Evolutionary conservation across 2,113 vertebrate genomes (phyloP).

Genomic region (Oncorhynchus tshawytscha): DNA sequence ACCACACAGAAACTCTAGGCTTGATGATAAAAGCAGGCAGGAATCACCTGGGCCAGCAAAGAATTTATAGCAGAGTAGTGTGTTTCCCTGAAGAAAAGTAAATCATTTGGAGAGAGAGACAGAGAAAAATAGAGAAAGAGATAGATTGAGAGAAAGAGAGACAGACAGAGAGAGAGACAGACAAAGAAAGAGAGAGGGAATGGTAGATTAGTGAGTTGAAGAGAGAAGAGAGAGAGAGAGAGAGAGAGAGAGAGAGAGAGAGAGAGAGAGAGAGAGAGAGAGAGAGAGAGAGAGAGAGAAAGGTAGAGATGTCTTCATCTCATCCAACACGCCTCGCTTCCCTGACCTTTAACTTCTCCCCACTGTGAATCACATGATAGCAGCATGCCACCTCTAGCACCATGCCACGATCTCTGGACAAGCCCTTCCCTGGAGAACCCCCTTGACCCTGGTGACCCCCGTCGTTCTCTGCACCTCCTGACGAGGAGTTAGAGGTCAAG

Average conservation of each 20-base stretch:
- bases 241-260: no score
- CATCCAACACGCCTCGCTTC: background rate
- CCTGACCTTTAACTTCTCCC: background rate
- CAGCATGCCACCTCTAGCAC: background rate
- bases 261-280: background rate
- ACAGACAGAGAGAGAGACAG: background rate
- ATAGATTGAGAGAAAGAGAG: background rate
- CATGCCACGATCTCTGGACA: background rate
- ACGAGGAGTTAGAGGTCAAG: slow-evolving; percentile 50
- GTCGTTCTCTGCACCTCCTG: slow-evolving; percentile 29
- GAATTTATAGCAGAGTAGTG: background rate
- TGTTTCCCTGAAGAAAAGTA: background rate
- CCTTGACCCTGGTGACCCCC: slow-evolving; percentile 14
- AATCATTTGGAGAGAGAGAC: background rate
- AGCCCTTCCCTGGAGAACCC: slow-evolving; percentile 25
- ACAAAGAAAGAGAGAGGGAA: background rate
- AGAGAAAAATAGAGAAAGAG: background rate
- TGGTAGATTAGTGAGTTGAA: no score
- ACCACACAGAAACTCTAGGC: background rate
- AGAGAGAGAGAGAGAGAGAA: no score
- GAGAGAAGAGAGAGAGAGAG: background rate
- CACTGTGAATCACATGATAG: background rate
- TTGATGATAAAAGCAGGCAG: slow-evolving; percentile 30
- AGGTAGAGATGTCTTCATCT: background rate
- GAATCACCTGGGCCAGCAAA: background rate